Base-by-base conservation (phyloP, 2,113 vertebrate species). In the Otolemur garnettii region DNA sequence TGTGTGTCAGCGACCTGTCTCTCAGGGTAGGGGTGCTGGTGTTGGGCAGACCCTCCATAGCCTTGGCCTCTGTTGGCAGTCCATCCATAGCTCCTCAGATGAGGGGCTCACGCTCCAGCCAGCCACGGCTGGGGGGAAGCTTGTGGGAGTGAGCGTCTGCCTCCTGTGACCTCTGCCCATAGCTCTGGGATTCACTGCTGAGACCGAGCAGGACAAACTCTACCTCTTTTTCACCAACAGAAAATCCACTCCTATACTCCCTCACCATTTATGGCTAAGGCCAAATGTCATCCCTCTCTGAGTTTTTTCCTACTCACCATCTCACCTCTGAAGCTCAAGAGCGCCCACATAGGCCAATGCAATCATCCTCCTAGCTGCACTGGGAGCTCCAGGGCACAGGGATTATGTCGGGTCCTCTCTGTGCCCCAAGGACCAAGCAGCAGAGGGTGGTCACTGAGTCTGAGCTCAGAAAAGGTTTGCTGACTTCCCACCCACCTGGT, bases 191-290 rank as follows among this genome's bases (percentile, higher is more conserved):
- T 62, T 22, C 9, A 78, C 50, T 2, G 7, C 68, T 81, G 5
- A 26, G 75, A 26, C 57, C 57, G 38, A 11, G 5, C 12, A 42
- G 74, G 55, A 91, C 75, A 71, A 69, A 84, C 5, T 4, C 33
- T 60, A 0, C 21, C 26, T 81, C 42, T 24, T 87, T 30, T 35
- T 62, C 53, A 9, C 22, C 30, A 38, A 7, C 59, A 87, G 55
- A 33, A 94, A 38, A 75, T 19, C 33, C 15, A 7, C 35, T 72
- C 19, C 72, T 24, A 11, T 10, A 8, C 45, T 50, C 45, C 45
- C 45, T 30, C n/a, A 7, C 22, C 14, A 80, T 50, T 33, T 53
- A 57, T 0, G 18, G 35, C 8, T 62, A 12, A 5, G 0, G 22
- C 14, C 64, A 57, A 22, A n/a, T n/a, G 0, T 5, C 2, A 8